Evolutionary conservation across 2,113 vertebrate genomes (phyloP).

Genomic region (Nymphicus hollandicus): DNA sequence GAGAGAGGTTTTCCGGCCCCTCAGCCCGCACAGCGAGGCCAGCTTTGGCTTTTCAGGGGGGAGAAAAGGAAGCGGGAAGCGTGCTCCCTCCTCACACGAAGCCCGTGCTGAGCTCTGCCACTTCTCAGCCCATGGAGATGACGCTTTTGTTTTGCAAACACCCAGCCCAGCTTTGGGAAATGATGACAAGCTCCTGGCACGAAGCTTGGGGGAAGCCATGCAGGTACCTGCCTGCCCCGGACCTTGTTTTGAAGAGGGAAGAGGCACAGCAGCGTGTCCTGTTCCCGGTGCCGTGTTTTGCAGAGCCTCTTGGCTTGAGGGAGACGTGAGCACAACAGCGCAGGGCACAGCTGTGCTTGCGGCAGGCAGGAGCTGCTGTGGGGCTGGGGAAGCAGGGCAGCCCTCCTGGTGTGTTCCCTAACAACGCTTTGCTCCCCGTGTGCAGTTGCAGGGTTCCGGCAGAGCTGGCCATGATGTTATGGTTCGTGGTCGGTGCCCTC

Average conservation of each 20-base stretch:
- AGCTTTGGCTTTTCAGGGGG: background rate
- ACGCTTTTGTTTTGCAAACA: background rate
- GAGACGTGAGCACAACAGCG: rapidly evolving
- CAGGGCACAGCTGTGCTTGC: background rate
- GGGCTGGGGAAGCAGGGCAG: rapidly evolving
- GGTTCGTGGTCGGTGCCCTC: conserved; percentile 65
- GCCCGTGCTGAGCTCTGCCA: background rate
- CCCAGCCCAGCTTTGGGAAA: background rate
- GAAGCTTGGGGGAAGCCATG: background rate
- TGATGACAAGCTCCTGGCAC: background rate
- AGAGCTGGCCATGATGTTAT: conserved; percentile 72
- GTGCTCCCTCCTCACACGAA: background rate
- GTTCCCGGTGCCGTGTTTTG: rapidly evolving
- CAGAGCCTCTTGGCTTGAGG: background rate
- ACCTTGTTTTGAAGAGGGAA: background rate
- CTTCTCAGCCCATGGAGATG: rapidly evolving
- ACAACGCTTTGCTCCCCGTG: background rate
- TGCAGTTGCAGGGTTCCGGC: conserved; percentile 58
- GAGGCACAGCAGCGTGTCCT: background rate
- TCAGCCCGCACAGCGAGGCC: background rate
- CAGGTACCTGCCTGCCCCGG: background rate
- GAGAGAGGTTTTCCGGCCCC: background rate
- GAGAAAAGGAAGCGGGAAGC: background rate
- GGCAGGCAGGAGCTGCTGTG: rapidly evolving
- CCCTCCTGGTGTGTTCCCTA: no score